Conservation (phyloP, 2,797 vertebrate species). For the Acestrorhynchus altus region DNA sequence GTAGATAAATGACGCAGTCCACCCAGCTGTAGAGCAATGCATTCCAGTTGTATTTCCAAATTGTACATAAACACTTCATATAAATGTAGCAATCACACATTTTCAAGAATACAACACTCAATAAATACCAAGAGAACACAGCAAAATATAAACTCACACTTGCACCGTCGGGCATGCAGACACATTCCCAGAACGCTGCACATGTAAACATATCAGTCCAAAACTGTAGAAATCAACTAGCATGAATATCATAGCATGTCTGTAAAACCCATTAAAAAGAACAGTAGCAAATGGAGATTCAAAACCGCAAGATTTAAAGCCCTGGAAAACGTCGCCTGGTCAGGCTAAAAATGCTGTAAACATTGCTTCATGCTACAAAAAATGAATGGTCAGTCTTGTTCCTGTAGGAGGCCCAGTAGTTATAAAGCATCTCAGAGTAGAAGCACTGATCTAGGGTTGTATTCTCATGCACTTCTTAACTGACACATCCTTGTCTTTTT, state of each 20-base stretch:
- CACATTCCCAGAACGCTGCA: conserved; percentile 45
- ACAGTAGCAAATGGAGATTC: conserved; percentile 47
- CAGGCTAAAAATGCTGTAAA: conserved; percentile 64
- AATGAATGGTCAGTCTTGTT: conserved; percentile 66
- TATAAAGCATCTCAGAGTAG: conserved; percentile 20
- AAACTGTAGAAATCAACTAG: conserved; percentile 41
- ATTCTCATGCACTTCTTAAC: background rate
- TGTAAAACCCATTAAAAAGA: conserved; percentile 52
- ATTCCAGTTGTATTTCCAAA: conserved; percentile 77
- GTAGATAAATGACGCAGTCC: conserved; percentile 23
- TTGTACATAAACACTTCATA: conserved; percentile 74
- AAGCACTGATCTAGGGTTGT: conserved; percentile 18
- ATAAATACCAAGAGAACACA: conserved; percentile 49
- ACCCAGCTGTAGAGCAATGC: conserved; percentile 57
- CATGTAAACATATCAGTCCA: conserved; percentile 50
- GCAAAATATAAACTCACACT: conserved; percentile 65
- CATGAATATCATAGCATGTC: conserved; percentile 41
- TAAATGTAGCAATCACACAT: conserved; percentile 70
- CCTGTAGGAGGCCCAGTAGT: conserved; percentile 45
- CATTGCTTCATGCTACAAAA: conserved; percentile 76
- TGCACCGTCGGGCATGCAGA: conserved; percentile 73
- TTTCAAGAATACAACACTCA: conserved; percentile 53
- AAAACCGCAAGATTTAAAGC: conserved; percentile 41
- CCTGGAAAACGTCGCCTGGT: conserved; percentile 63
- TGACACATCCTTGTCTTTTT: background rate